A percentile compares a stretch with the other conserved stretches of the same genome.
These are phyloP conservation scores for Hippasteria phrygiana DNA, from an alignment of 53 echinoderm and acorn worm species.

Conservation along the genomic window DNA sequence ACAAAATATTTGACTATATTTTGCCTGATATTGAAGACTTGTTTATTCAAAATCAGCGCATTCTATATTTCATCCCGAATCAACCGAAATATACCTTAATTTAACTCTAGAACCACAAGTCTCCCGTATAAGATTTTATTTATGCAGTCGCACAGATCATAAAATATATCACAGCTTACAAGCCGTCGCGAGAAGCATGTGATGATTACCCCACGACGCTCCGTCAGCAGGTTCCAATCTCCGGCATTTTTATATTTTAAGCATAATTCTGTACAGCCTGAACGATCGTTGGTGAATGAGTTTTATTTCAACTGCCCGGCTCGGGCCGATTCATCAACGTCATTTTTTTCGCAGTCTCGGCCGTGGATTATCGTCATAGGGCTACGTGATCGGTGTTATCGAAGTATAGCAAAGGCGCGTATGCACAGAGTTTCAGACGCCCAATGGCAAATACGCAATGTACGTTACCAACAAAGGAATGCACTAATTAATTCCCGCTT, in stretches of 20 bases:
- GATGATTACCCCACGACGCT: background rate
- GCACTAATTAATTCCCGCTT: too few species aligned
- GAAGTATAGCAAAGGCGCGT: background rate
- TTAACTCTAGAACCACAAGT: too few species aligned
- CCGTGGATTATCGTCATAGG: background rate
- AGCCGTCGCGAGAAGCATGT: background rate
- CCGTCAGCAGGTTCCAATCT: constrained; percentile 17
- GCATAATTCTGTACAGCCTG: background rate
- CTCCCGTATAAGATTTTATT: too few species aligned
- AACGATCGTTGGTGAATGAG: background rate
- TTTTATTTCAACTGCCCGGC: background rate
- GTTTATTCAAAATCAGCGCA: too few species aligned
- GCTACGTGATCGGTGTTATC: background rate
- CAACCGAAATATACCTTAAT: too few species aligned
- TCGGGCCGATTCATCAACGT: background rate
- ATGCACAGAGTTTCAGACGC: too few species aligned
- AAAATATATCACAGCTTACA: background rate
- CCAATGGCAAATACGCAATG: too few species aligned
- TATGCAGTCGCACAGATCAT: background rate
- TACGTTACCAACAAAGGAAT: too few species aligned
- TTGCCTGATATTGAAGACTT: too few species aligned
- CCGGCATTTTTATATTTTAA: background rate
- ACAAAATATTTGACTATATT: too few species aligned
- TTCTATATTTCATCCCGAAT: too few species aligned
- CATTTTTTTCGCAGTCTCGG: background rate